phyloP scores from a whole-genome alignment of 2,797 vertebrate species.

The Cynodonichthys magdalenae region DNA sequence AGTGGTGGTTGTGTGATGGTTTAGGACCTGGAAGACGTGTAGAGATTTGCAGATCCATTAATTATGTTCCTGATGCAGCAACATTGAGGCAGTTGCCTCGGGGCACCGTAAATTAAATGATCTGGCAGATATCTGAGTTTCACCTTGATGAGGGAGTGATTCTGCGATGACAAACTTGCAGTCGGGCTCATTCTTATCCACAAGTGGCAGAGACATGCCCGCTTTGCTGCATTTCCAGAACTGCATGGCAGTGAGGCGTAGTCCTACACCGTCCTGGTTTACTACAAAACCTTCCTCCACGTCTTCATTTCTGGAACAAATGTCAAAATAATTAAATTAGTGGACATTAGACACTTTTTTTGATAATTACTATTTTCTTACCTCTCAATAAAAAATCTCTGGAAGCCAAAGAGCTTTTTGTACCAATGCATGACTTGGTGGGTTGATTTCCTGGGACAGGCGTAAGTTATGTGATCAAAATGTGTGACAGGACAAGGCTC shows the following conservation, averaged over 20 bases:
- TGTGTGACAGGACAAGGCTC: slow-evolving; percentile 77
- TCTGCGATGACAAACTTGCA: slow-evolving; percentile 92
- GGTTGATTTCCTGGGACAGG: slow-evolving; percentile 78
- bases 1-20: no score
- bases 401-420: slow-evolving; percentile 85
- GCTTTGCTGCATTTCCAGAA: slow-evolving; percentile 61
- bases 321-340: background rate
- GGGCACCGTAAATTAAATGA: background rate
- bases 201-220: slow-evolving; percentile 67
- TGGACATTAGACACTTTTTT: background rate
- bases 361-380: slow-evolving; percentile 35
- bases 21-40: no score
- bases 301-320: slow-evolving; percentile 74
- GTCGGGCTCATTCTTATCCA: slow-evolving; percentile 62
- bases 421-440: slow-evolving; percentile 86
- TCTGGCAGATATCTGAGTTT: background rate
- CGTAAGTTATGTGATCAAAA: slow-evolving; percentile 92
- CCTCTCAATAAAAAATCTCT: slow-evolving; percentile 85
- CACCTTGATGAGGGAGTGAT: slow-evolving; percentile 82
- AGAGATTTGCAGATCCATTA: no score
- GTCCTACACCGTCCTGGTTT: slow-evolving; percentile 80
- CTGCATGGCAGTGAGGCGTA: slow-evolving; percentile 88
- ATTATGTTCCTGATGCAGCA: no score
- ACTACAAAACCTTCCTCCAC: slow-evolving; percentile 81
- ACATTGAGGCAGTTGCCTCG: no score